A percentile compares a stretch with the other conserved stretches of the same genome.
Evolutionary conservation across 2,113 vertebrate genomes (phyloP).

Genomic region (Camarhynchus parvulus): DNA sequence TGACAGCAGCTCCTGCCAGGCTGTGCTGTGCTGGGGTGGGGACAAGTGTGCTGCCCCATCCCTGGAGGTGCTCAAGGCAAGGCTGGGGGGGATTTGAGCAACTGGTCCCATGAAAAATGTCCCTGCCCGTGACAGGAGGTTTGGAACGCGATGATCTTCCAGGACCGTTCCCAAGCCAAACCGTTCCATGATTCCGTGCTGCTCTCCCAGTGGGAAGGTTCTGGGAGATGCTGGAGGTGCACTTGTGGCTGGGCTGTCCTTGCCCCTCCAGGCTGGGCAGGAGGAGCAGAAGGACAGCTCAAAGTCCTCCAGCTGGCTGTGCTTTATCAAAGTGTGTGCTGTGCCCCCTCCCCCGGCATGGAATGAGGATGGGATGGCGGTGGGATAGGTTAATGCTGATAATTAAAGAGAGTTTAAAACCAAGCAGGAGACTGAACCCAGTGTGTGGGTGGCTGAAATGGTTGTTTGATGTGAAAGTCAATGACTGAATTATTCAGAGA

Average conservation of each 20-base stretch:
- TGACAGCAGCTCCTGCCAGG: background rate
- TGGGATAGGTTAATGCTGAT: conserved; percentile 75
- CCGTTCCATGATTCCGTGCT: accelerated
- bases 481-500: conserved; percentile 83
- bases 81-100: background rate
- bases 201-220: background rate
- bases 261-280: background rate
- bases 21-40: accelerated
- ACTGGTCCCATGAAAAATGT: background rate
- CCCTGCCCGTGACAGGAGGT: background rate
- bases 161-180: background rate
- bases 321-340: conserved; percentile 57
- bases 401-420: conserved; percentile 82
- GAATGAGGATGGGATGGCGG: conserved; percentile 68
- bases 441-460: conserved; percentile 78
- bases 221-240: background rate
- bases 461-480: conserved; percentile 84
- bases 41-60: background rate
- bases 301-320: conserved; percentile 70
- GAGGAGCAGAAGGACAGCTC: conserved; percentile 71
- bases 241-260: conserved; percentile 48
- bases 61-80: background rate
- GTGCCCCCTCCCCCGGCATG: conserved; percentile 59
- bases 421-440: conserved; percentile 73
- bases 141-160: background rate